These are phyloP conservation scores for Deroplatys truncata DNA, from an alignment of 2,888 invertebrate species.

Conservation along the genomic window DNA sequence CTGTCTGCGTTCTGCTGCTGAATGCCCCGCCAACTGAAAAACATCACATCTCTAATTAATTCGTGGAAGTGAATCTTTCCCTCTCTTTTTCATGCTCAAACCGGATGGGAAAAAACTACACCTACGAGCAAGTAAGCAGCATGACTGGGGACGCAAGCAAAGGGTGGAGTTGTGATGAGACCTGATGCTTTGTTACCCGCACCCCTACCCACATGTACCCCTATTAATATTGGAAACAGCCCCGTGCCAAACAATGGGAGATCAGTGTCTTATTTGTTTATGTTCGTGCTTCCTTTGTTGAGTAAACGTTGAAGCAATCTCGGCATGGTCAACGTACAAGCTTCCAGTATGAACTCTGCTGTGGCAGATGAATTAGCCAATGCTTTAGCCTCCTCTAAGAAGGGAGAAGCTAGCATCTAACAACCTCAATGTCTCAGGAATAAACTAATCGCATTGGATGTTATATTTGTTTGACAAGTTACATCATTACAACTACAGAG, in stretches of 20 bases:
- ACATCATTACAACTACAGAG: too few relatives aligned
- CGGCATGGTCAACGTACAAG: neutral
- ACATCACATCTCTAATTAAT: constrained; percentile 14
- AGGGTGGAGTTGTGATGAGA: neutral
- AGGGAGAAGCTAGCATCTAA: too few relatives aligned
- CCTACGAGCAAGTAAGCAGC: neutral
- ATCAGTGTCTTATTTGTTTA: neutral
- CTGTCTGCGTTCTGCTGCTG: neutral
- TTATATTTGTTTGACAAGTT: too few relatives aligned
- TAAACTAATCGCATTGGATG: too few relatives aligned
- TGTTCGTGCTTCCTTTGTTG: neutral
- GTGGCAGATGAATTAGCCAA: neutral
- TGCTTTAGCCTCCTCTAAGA: neutral
- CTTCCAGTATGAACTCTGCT: neutral
- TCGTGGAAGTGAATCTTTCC: constrained; percentile 3
- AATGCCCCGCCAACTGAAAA: constrained; percentile 1
- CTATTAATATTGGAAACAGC: neutral
- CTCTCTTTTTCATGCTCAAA: neutral
- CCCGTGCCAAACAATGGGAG: neutral
- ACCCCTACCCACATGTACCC: neutral
- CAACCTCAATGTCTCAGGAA: too few relatives aligned
- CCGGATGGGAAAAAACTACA: neutral
- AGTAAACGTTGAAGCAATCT: neutral
- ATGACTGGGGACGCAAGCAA: neutral
- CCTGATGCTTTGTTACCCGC: neutral